Conservation (phyloP, 2,888 invertebrate species). For the Nomada hirtipes region DNA sequence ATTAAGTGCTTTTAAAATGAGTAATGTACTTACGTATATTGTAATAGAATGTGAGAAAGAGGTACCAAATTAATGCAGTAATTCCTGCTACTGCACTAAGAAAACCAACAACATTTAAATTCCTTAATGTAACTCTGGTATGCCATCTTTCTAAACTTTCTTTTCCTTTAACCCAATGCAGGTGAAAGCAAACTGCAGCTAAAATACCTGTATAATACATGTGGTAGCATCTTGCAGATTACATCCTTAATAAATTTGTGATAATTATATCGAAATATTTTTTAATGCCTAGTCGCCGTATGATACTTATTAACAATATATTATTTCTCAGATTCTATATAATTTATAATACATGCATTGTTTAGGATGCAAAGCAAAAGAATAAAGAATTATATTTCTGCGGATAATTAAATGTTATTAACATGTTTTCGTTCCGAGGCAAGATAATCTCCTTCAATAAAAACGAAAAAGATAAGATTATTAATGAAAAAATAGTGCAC, state of each 20-base stretch:
- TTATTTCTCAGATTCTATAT: neutral
- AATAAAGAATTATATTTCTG: neutral
- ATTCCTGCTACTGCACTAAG: conserved; percentile 63
- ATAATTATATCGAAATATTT: neutral
- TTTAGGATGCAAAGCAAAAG: neutral
- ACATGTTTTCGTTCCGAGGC: too few relatives aligned
- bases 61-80: conserved; percentile 72
- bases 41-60: conserved; percentile 72
- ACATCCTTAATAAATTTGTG: neutral
- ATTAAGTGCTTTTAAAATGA: neutral
- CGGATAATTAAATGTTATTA: neutral
- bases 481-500: neutral
- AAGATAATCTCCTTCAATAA: too few relatives aligned
- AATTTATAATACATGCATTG: neutral
- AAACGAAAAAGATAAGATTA: neutral
- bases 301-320: neutral
- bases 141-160: conserved; percentile 70
- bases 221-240: neutral
- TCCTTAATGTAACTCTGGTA: conserved; percentile 63
- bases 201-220: conserved; percentile 56
- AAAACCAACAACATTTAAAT: conserved; percentile 70
- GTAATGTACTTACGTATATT: conserved; percentile 68
- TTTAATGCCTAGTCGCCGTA: neutral
- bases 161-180: conserved; percentile 71
- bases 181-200: conserved; percentile 71